phyloP scores from a whole-genome alignment of 1,140 invertebrate genomes.

The Drosophila asahinai region DNA sequence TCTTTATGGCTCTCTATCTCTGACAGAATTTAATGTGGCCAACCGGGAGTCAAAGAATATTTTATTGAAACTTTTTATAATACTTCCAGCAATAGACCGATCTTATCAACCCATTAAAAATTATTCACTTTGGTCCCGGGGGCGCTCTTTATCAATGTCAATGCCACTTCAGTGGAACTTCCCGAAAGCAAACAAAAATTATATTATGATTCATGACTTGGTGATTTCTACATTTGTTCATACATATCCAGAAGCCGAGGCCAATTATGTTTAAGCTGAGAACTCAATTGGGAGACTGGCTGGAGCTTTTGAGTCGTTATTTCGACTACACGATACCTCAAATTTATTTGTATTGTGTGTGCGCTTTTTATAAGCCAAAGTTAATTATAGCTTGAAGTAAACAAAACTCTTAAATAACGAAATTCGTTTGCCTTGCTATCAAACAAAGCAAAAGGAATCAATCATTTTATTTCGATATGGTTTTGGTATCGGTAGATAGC shows the following conservation, averaged over 20 bases:
- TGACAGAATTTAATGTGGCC: slow-evolving; percentile 1
- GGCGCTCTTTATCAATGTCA: slow-evolving; percentile 40
- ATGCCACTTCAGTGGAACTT: slow-evolving; percentile 46
- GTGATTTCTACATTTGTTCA: neutral
- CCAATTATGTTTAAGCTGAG: slow-evolving; percentile 33
- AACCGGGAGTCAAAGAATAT: neutral
- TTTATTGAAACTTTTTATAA: slow-evolving; percentile 12
- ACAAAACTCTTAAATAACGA: slow-evolving; percentile 18
- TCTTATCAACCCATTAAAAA: slow-evolving; percentile 35
- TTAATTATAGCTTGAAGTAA: slow-evolving; percentile 29
- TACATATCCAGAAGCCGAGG: slow-evolving; percentile 18
- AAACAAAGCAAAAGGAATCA: slow-evolving; percentile 12
- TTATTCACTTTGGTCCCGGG: slow-evolving; percentile 31
- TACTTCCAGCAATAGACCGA: slow-evolving; percentile 17
- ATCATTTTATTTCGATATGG: slow-evolving; percentile 13
- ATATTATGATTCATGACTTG: slow-evolving; percentile 29
- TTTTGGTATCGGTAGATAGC: slow-evolving; percentile 10
- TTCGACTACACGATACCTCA: slow-evolving; percentile 6
- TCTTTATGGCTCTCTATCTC: slow-evolving; percentile 9
- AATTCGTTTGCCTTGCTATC: slow-evolving; percentile 22
- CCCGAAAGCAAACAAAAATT: slow-evolving; percentile 32
- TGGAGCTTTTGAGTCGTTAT: neutral
- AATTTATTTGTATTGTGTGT: slow-evolving; percentile 8
- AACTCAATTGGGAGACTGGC: slow-evolving; percentile 23
- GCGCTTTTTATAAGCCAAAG: neutral